A percentile compares a stretch with the other conserved stretches of the same genome.
phyloP scores from a whole-genome alignment of 2,888 invertebrate genomes.

The Steromphala cineraria region DNA sequence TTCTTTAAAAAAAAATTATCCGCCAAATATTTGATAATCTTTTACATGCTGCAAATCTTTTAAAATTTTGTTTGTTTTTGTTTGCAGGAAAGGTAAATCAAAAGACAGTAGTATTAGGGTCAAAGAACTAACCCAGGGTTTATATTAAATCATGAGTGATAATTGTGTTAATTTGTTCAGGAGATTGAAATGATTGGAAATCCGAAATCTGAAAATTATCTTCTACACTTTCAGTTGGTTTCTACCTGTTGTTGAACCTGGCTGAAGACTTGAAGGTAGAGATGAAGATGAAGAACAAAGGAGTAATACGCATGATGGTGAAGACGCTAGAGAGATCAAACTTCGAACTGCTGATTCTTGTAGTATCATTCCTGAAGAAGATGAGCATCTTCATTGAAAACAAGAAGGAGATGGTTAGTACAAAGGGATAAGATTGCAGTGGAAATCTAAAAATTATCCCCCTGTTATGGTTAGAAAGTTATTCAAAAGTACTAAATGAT shows the following conservation, averaged over 20 bases:
- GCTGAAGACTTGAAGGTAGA: slow-evolving; percentile 96
- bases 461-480: too few species aligned
- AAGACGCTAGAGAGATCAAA: slow-evolving; percentile 93
- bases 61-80: too few species aligned
- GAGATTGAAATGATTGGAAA: background rate
- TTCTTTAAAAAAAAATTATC: too few species aligned
- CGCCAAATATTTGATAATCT: too few species aligned
- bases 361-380: slow-evolving; percentile 95
- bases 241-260: slow-evolving; percentile 94
- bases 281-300: slow-evolving; percentile 97
- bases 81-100: too few species aligned
- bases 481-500: too few species aligned
- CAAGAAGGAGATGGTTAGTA: slow-evolving; percentile 88
- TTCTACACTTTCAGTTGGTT: slow-evolving; percentile 81
- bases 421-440: too few species aligned
- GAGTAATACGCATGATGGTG: slow-evolving; percentile 89
- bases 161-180: background rate
- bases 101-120: too few species aligned
- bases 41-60: too few species aligned
- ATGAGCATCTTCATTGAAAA: slow-evolving; percentile 95
- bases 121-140: too few species aligned
- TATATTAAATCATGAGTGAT: too few species aligned
- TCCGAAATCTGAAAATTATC: background rate
- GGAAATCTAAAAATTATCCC: too few species aligned
- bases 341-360: slow-evolving; percentile 90